These are phyloP conservation scores for Phylloscopus trochilus DNA, from an alignment of 2,113 vertebrate species.

Conservation along the genomic window DNA sequence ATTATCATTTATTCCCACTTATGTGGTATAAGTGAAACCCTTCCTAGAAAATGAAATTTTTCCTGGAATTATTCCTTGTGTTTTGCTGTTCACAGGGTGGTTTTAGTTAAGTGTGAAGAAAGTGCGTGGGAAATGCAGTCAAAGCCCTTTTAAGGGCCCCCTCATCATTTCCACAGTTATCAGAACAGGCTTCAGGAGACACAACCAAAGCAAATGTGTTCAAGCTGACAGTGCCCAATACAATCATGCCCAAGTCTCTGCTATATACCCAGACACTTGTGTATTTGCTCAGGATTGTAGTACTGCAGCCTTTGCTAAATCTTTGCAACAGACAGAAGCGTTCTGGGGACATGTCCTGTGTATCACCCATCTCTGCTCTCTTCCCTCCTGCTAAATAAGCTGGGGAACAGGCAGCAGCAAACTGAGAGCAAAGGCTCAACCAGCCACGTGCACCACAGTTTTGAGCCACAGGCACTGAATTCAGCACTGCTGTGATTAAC, in stretches of 20 bases:
- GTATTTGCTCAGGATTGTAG: fast-evolving
- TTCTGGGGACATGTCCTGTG: not conserved
- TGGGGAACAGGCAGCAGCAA: not conserved
- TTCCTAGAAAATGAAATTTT: not conserved
- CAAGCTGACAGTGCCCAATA: not conserved
- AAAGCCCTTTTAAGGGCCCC: not conserved
- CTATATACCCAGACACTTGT: fast-evolving
- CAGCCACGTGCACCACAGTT: not conserved
- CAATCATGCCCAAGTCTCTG: not conserved
- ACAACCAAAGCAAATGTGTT: not conserved
- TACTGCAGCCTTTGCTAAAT: not conserved
- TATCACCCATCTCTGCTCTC: not conserved
- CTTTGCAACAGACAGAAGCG: not conserved
- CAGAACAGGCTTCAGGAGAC: not conserved
- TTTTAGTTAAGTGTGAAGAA: not conserved
- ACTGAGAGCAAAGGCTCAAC: not conserved
- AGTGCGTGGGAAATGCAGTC: not conserved
- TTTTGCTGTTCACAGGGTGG: not conserved
- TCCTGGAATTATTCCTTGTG: not conserved
- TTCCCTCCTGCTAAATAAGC: not conserved
- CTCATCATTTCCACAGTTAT: not conserved
- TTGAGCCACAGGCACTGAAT: not conserved
- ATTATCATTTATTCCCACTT: not conserved
- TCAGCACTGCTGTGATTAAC: not conserved
- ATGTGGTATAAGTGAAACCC: not conserved